Conservation (phyloP, 1,140 invertebrate genomes). For the Thereuonema tuberculata region DNA sequence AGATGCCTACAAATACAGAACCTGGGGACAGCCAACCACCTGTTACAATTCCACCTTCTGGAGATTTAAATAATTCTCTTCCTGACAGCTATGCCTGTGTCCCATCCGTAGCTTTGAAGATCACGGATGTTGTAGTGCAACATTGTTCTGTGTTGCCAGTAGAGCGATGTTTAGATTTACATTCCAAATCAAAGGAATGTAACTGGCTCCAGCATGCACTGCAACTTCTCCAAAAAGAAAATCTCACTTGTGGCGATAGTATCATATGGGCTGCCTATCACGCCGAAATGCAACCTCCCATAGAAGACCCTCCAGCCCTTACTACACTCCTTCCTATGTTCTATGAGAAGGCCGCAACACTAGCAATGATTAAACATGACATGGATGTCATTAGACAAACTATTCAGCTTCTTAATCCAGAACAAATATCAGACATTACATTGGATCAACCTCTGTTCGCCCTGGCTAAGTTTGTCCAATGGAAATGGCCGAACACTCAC, state of each 20-base stretch:
- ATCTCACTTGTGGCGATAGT: neutral
- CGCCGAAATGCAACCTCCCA: neutral
- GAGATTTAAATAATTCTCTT: neutral
- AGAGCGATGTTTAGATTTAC: neutral
- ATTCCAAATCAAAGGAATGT: neutral
- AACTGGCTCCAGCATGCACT: neutral
- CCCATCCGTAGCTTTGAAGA: neutral
- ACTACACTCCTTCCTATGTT: constrained; percentile 15
- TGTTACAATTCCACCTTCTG: neutral
- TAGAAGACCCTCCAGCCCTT: neutral
- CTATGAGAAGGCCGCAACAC: constrained; percentile 11
- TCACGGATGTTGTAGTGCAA: neutral
- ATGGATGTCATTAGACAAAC: constrained; percentile 18
- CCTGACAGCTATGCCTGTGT: neutral
- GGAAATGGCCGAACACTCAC: constrained; percentile 19
- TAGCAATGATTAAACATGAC: constrained; percentile 16
- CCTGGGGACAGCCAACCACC: constrained; percentile 4
- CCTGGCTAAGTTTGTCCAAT: constrained; percentile 22
- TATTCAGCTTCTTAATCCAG: constrained; percentile 19
- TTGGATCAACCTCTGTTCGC: constrained; percentile 20
- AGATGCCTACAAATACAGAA: constrained; percentile 8
- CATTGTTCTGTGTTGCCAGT: neutral
- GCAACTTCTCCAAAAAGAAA: neutral
- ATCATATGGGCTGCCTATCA: neutral
- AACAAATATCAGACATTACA: constrained; percentile 17